Conservation (phyloP, 2,113 vertebrate genomes). For the Shinisaurus crocodilurus region DNA sequence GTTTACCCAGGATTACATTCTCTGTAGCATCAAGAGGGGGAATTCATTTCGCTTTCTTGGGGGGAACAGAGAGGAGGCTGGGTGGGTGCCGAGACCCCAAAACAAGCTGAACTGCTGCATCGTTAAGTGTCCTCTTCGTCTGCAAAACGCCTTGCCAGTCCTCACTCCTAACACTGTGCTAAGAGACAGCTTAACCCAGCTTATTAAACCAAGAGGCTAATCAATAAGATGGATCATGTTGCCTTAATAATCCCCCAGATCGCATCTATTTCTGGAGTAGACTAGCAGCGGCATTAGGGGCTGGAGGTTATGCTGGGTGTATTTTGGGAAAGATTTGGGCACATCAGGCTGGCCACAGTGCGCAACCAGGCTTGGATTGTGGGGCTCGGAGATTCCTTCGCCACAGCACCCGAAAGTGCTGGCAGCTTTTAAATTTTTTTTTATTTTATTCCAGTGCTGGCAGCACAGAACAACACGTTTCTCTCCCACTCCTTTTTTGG, state of each 20-base stretch:
- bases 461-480: neutral
- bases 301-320: constrained; percentile 11
- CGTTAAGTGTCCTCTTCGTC: constrained; percentile 19
- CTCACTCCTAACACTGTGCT: constrained; percentile 31
- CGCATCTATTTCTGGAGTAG: constrained; percentile 51
- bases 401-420: neutral
- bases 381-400: neutral
- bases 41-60: neutral
- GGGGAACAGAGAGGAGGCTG: neutral
- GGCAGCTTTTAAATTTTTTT: too few relatives aligned
- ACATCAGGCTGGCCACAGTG: fast-evolving
- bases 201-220: constrained; percentile 48
- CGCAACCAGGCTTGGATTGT: fast-evolving
- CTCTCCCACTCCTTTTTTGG: neutral
- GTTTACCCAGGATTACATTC: constrained; percentile 38
- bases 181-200: constrained; percentile 58
- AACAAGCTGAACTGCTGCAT: neutral
- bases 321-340: neutral
- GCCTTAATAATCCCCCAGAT: constrained; percentile 58
- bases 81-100: neutral
- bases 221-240: constrained; percentile 66
- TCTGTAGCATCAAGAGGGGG: constrained; percentile 46
- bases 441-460: neutral
- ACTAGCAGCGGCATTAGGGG: constrained; percentile 50
- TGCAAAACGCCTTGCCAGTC: constrained; percentile 29